Conservation (phyloP, 2,797 vertebrate species). For the Leptodactylus fallax region DNA sequence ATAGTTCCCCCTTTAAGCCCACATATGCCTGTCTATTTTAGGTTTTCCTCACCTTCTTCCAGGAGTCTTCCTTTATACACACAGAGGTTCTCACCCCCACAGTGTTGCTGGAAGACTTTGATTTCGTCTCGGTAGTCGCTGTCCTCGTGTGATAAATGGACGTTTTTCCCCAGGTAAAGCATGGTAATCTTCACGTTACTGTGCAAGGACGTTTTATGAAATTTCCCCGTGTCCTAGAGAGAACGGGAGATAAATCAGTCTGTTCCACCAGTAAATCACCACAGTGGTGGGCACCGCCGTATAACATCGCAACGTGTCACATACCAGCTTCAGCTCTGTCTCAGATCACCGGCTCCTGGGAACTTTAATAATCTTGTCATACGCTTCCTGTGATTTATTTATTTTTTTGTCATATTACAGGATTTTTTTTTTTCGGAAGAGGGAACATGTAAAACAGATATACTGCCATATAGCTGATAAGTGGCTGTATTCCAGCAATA, state of each 20-base stretch:
- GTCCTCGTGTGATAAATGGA: conserved; percentile 80
- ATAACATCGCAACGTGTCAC: conserved; percentile 16
- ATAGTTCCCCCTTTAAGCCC: no score
- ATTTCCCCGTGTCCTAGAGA: conserved; percentile 76
- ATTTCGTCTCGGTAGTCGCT: conserved; percentile 85
- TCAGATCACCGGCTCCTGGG: not conserved
- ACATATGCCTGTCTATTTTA: no score
- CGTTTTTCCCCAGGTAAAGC: conserved; percentile 87
- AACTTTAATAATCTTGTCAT: conserved; percentile 33
- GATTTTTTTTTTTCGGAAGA: no score
- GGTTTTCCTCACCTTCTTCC: conserved; percentile 84
- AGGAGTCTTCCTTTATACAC: conserved; percentile 86
- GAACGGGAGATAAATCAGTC: conserved; percentile 49
- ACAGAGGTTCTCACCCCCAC: conserved; percentile 95
- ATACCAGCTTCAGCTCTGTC: not conserved
- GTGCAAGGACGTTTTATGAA: conserved; percentile 78
- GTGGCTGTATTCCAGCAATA: no score
- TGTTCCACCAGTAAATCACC: not conserved
- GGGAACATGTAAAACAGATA: no score
- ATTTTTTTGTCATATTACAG: not conserved
- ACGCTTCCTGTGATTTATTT: conserved; percentile 22
- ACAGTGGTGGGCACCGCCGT: not conserved
- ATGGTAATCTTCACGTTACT: conserved; percentile 85
- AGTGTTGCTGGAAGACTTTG: conserved; percentile 93
- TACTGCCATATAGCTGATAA: no score